phyloP scores from a whole-genome alignment of 1,140 invertebrate species.

The Lethrus apterus region DNA sequence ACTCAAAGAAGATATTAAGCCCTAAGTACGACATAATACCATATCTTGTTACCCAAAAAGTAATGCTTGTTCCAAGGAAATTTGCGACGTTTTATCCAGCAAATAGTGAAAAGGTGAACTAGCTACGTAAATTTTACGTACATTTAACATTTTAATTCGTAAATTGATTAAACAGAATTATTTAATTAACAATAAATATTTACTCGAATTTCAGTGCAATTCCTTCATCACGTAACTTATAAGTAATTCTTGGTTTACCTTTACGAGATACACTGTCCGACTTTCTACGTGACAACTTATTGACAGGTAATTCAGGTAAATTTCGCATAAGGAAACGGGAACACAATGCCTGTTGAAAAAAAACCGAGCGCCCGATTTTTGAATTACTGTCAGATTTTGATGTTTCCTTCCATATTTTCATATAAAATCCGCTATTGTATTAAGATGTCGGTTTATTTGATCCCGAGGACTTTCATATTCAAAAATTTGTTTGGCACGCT shows the following conservation, averaged over 20 bases:
- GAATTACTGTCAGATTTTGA: constrained; percentile 13
- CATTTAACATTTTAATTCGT: no score
- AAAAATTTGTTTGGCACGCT: constrained; percentile 9
- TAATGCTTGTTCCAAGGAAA: no score
- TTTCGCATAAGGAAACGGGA: background rate
- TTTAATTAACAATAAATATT: no score
- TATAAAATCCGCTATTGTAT: constrained; percentile 3
- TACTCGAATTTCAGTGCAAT: no score
- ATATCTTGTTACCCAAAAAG: constrained; percentile 28
- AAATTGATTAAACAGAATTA: no score
- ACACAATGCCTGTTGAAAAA: constrained; percentile 1
- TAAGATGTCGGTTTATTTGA: constrained; percentile 7
- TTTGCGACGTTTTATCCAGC: no score
- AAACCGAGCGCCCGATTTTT: constrained; percentile 2
- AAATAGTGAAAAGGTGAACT: no score
- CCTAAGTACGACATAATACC: constrained; percentile 27
- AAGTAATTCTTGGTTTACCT: no score
- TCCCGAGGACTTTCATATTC: background rate
- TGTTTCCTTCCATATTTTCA: constrained; percentile 13
- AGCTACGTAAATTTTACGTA: no score
- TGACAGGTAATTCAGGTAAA: constrained; percentile 8
- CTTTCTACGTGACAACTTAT: no score
- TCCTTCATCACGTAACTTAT: no score
- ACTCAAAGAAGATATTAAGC: constrained; percentile 30
- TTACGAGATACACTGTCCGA: no score